phyloP scores from a whole-genome alignment of 2,797 vertebrate species.

The Malacoraja senta region DNA sequence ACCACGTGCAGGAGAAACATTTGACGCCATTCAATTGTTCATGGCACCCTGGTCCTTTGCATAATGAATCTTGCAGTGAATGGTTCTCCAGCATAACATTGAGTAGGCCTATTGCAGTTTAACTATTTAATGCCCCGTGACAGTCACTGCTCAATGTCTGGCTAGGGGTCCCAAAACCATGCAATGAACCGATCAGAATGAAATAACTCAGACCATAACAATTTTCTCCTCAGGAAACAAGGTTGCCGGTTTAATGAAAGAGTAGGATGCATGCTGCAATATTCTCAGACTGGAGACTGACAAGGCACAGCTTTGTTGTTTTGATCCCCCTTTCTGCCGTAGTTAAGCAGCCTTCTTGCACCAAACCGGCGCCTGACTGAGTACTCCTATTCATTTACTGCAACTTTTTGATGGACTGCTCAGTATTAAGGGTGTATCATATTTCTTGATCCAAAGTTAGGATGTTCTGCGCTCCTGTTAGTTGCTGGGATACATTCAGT shows the following conservation, averaged over 20 bases:
- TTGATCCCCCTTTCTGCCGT: not conserved
- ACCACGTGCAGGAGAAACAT: too few relatives aligned
- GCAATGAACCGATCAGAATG: not conserved
- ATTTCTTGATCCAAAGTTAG: not conserved
- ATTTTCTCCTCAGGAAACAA: not conserved
- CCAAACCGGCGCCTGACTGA: not conserved
- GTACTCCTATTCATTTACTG: not conserved
- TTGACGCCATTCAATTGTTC: too few relatives aligned
- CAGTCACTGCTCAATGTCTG: too few relatives aligned
- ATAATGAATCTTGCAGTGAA: too few relatives aligned
- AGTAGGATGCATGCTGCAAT: not conserved
- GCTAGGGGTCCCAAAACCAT: not conserved
- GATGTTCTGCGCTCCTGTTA: constrained; percentile 8
- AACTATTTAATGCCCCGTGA: too few relatives aligned
- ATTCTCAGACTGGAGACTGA: not conserved
- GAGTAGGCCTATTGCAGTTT: too few relatives aligned
- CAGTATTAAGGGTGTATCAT: constrained; percentile 5
- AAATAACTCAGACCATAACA: not conserved
- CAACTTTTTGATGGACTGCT: not conserved
- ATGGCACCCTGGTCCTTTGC: too few relatives aligned
- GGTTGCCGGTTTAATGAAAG: not conserved
- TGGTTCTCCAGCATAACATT: too few relatives aligned
- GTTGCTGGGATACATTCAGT: not conserved
- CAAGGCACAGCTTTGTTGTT: not conserved
- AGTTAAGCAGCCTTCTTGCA: not conserved